These are phyloP conservation scores for Antheraea yamamai DNA, from an alignment of 2,888 invertebrate genomes.

Conservation along the genomic window DNA sequence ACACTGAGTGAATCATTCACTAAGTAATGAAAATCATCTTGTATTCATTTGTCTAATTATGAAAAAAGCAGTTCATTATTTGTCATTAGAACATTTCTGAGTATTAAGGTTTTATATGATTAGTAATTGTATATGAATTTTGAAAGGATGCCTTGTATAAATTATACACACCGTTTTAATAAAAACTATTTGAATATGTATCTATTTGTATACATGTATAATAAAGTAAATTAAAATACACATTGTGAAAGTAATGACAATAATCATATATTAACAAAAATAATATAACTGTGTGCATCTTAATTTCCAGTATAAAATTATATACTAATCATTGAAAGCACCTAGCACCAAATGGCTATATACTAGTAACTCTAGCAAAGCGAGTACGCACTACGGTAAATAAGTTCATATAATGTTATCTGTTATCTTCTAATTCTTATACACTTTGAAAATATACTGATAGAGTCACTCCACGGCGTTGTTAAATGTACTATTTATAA, in stretches of 20 bases:
- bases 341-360: slow-evolving; percentile 65
- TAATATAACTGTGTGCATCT: slow-evolving; percentile 55
- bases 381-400: slow-evolving; percentile 35
- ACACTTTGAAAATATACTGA: background rate
- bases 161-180: background rate
- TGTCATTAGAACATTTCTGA: background rate
- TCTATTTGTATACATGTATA: background rate
- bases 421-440: background rate
- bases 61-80: background rate
- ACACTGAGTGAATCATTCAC: background rate
- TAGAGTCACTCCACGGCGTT: background rate
- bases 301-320: slow-evolving; percentile 55
- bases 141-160: background rate
- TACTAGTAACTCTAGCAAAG: slow-evolving; percentile 57
- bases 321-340: slow-evolving; percentile 58
- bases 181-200: background rate
- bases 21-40: background rate
- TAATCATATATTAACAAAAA: slow-evolving; percentile 13
- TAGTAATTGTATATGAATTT: background rate
- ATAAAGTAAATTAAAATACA: background rate
- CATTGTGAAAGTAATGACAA: background rate
- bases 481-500: background rate
- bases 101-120: background rate
- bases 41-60: background rate
- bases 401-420: background rate